Evolutionary conservation across 37 sponge, comb jelly and placozoan genomes (phyloP).

Genomic region (Chondrilla cf. caribensis): DNA sequence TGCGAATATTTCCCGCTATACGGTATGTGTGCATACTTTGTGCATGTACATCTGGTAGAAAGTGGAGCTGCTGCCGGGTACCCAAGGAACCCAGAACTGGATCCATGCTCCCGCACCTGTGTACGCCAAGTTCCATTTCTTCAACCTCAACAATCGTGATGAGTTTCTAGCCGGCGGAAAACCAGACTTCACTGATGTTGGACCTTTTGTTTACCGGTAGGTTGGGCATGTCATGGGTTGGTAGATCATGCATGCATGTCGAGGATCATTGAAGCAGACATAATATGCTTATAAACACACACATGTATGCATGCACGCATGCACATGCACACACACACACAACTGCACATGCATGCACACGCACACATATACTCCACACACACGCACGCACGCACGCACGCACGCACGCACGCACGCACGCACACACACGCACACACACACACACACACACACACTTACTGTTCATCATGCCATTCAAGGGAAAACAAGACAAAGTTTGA

Average conservation of each 20-base stretch:
- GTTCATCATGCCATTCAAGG: conserved; percentile 4
- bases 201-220: conserved; percentile 75
- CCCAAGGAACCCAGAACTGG: conserved; percentile 36
- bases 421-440: too few relatives aligned
- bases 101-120: conserved; percentile 36
- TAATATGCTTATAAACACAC: conserved; percentile 1
- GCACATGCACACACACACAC: conserved; percentile 1
- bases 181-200: conserved; percentile 53
- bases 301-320: neutral
- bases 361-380: too few relatives aligned
- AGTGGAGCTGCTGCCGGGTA: conserved; percentile 23
- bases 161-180: conserved; percentile 46
- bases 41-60: conserved; percentile 16
- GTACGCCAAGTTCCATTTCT: conserved; percentile 56
- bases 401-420: too few relatives aligned
- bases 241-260: too few relatives aligned
- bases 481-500: conserved; percentile 52
- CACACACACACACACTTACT: too few relatives aligned
- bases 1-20: neutral
- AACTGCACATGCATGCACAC: neutral
- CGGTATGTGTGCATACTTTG: neutral
- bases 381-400: too few relatives aligned
- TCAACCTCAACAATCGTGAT: conserved; percentile 66
- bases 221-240: neutral
- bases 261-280: too few relatives aligned